Percentiles rank a stretch among this genome's conserved stretches.
Evolutionary conservation across 1,140 invertebrate genomes (phyloP).

Genomic region (Sycobia sp.): DNA sequence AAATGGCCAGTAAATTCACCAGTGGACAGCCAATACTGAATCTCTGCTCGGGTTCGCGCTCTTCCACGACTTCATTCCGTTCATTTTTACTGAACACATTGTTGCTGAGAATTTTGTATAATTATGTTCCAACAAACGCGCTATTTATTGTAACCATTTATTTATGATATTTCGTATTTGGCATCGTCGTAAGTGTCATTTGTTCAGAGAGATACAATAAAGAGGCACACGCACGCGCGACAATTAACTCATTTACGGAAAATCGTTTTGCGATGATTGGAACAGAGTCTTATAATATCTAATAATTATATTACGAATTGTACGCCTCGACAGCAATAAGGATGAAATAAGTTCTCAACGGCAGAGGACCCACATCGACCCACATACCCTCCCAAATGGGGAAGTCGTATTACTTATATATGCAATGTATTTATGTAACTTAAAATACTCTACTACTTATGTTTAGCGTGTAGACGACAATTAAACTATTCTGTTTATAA

Average conservation of each 20-base stretch:
- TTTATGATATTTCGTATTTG: constrained; percentile 36
- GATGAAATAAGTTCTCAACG: constrained; percentile 28
- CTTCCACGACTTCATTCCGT: constrained; percentile 31
- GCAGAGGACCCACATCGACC: constrained; percentile 27
- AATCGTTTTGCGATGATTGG: constrained; percentile 23
- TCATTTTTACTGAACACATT: constrained; percentile 22
- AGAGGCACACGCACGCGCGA: neutral
- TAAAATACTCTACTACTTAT: constrained; percentile 35
- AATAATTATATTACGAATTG: constrained; percentile 15
- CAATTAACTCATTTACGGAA: constrained; percentile 15
- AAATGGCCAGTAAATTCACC: constrained; percentile 29
- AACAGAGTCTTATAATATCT: constrained; percentile 25
- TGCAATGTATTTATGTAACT: constrained; percentile 33
- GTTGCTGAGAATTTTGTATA: constrained; percentile 30
- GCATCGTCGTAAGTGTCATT: constrained; percentile 19
- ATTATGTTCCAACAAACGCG: constrained; percentile 28
- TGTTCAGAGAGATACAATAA: neutral
- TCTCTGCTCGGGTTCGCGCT: constrained; percentile 29
- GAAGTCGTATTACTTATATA: constrained; percentile 33
- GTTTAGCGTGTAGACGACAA: constrained; percentile 30
- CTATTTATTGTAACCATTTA: constrained; percentile 32
- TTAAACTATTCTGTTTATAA: constrained; percentile 31
- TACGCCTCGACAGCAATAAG: constrained; percentile 32
- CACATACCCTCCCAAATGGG: constrained; percentile 19
- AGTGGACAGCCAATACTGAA: constrained; percentile 19